Base-by-base conservation (phyloP, 1,140 invertebrate genomes). In the Zaprionus capensis region DNA sequence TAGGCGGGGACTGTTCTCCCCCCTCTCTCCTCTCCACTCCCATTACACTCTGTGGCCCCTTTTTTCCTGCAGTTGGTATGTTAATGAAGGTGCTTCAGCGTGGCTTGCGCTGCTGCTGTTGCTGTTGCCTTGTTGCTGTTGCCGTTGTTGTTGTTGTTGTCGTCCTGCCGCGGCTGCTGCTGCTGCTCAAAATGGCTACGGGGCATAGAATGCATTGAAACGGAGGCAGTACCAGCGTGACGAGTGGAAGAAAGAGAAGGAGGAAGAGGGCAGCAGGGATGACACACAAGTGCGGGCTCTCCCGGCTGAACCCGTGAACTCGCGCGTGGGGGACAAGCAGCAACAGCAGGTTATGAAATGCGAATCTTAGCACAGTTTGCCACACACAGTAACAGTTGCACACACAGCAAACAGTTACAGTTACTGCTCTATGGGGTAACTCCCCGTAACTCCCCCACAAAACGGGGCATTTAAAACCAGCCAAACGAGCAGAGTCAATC, bases 1-100 rank as follows among this genome's bases (percentile, higher is more conserved):
- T 64, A 76, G 75, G 71, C 82, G 55, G 61, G 78, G 81, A 66
- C 71, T 71, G 69, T 65, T 68, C 64, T 61, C 55, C 44, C 15
- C 41, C 28, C 44, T 17, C 44, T 20, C 12, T 28, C 34, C 41
- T 31, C 24, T 38, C 9, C 5, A 28, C 12, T n/a, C 2, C 49
- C 22, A n/a, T 9, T 0, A 34, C 14, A n/a, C 17, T 46, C 51
- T 66, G 34, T 41, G 51, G 64, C n/a, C 26, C 65, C 55, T 67
- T 64, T 67, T 66, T 34, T 36, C 51, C 53, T 87, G 84, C 81
- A 86, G 84, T 73, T 78, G 84, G 81, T 88, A 88, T 88, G 84
- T 90, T 88, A 88, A 88, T 88, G 85, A 88, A 88, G 85, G 85
- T 88, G 85, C 85, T 90, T 77, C 85, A 90, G 28, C 49, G 34